Evolutionary conservation across 2,888 invertebrate species (phyloP), one percentile per base, ranked within the genome.

Genomic region (Eledone cirrhosa): DNA sequence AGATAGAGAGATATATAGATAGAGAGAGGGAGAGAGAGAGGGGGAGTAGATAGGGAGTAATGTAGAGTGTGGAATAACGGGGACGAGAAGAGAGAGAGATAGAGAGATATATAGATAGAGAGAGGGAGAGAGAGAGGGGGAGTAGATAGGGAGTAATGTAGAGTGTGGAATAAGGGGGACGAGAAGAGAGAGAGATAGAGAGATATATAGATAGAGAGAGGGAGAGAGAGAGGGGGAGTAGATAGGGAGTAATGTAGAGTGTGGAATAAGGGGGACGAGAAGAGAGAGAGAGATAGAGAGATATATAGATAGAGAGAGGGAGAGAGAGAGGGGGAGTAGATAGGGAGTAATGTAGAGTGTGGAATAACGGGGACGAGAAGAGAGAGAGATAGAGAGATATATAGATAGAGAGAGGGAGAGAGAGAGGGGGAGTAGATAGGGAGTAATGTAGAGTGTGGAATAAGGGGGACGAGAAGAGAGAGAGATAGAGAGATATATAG

Each of bases 21-120:
- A 74, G 41, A 79, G 79, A 81, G 78, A 78, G 79, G 76, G 59
- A 81, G 65, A n/a, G n/a, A n/a, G n/a, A n/a, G n/a, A n/a, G n/a
- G n/a, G n/a, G n/a, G n/a, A n/a, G 41, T n/a, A n/a, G n/a, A n/a
- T n/a, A n/a, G n/a, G n/a, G n/a, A n/a, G n/a, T n/a, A n/a, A n/a
- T n/a, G n/a, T n/a, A n/a, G 76, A 59, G 76, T 76, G 72, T 33
- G 72, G 72, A 78, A 65, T 69, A 47, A 72, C 48, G 76, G 53
- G 72, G 77, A 75, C 48, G 31, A 67, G 76, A 47, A 41, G 48
- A 63, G 80, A 67, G 77, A 53, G n/a, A n/a, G n/a, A n/a, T n/a
- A n/a, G n/a, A n/a, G n/a, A n/a, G n/a, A n/a, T n/a, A n/a, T n/a
- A n/a, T n/a, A n/a, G n/a, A n/a, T n/a, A n/a, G n/a, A 1, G 53